Conservation (phyloP, 92 coral and sea anemone genomes). For the Bergia puertoricense region DNA sequence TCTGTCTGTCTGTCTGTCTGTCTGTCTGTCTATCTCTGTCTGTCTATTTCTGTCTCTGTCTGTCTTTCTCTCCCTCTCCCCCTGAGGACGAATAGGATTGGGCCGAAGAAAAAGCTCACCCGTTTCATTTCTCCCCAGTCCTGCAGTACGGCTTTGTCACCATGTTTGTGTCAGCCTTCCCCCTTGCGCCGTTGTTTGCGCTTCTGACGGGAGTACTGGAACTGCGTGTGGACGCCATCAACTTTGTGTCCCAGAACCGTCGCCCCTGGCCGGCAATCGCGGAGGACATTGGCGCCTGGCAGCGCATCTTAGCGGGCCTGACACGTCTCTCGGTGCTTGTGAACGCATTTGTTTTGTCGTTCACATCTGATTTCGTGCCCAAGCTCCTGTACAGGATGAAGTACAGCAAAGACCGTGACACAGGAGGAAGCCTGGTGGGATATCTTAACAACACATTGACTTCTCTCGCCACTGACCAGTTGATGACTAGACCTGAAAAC, state of each 20-base stretch:
- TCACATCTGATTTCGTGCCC: conserved; percentile 87
- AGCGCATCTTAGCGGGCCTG: conserved; percentile 60
- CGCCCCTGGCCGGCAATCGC: conserved; percentile 87
- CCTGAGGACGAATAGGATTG: too few species aligned
- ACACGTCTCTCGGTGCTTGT: conserved; percentile 72
- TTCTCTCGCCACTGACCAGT: conserved; percentile 44
- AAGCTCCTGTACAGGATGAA: conserved; percentile 66
- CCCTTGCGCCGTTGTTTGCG: conserved; percentile 91
- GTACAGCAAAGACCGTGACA: conserved; percentile 64
- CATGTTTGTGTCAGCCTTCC: conserved; percentile 97
- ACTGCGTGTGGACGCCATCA: conserved; percentile 93
- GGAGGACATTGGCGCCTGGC: conserved; percentile 94
- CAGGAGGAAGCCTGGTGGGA: conserved; percentile 70
- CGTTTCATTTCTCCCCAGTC: conserved; percentile 48
- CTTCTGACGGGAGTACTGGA: conserved; percentile 80
- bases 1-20: too few species aligned
- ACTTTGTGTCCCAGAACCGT: conserved; percentile 82
- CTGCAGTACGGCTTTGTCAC: conserved; percentile 96
- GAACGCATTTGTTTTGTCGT: conserved; percentile 77
- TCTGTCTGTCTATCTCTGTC: too few species aligned
- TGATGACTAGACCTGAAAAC: conserved; percentile 58
- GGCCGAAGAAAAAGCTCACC: too few species aligned
- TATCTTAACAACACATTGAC: conserved; percentile 71
- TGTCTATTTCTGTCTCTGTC: too few species aligned
- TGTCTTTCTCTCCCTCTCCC: too few species aligned